phyloP scores from a whole-genome alignment of 2,888 invertebrate genomes.

The Hydriomena furcata region DNA sequence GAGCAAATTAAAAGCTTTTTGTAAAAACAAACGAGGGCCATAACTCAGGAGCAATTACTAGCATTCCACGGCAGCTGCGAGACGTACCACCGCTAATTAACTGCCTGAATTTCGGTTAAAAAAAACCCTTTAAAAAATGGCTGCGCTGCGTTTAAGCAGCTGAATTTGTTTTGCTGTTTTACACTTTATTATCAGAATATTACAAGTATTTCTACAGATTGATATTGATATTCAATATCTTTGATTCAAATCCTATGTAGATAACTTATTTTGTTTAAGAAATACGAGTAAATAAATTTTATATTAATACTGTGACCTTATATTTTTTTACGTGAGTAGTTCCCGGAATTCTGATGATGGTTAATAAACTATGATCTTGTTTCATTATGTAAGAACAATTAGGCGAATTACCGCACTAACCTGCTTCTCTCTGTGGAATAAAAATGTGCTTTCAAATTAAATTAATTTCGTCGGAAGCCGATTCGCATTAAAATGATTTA shows the following conservation, averaged over 20 bases:
- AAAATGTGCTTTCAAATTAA: conserved; percentile 15
- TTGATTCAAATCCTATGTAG: too few relatives aligned
- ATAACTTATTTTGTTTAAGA: too few relatives aligned
- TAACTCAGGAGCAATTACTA: conserved; percentile 70
- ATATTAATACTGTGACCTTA: too few relatives aligned
- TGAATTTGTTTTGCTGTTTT: background rate
- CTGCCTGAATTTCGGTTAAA: conserved; percentile 40
- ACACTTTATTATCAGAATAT: background rate
- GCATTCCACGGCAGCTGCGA: conserved; percentile 67
- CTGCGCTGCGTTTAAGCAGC: background rate
- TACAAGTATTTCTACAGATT: too few relatives aligned
- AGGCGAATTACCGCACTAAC: background rate
- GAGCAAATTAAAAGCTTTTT: conserved; percentile 58
- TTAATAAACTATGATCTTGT: too few relatives aligned
- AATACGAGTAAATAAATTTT: too few relatives aligned
- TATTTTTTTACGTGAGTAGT: too few relatives aligned
- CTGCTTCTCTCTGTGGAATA: background rate
- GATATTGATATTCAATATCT: too few relatives aligned
- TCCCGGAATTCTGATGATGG: too few relatives aligned
- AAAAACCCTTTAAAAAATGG: conserved; percentile 28
- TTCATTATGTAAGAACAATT: too few relatives aligned
- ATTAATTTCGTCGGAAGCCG: conserved; percentile 21
- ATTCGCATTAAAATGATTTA: conserved; percentile 27
- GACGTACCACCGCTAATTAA: conserved; percentile 64
- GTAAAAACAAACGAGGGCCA: conserved; percentile 65